Evolutionary conservation across 2,888 invertebrate species (phyloP).

Genomic region (Nephrotoma flavescens): DNA sequence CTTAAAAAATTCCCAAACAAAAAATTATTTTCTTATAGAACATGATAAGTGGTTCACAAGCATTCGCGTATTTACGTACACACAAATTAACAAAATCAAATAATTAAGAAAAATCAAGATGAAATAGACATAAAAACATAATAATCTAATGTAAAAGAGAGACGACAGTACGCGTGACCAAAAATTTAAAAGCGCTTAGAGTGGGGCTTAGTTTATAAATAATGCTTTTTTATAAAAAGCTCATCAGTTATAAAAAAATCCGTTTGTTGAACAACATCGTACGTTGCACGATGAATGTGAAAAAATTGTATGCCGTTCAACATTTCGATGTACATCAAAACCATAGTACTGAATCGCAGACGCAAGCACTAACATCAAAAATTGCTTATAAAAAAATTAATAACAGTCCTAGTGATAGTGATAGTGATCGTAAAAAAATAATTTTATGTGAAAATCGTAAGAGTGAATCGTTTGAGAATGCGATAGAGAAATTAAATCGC

Average conservation of each 20-base stretch:
- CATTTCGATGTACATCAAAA: background rate
- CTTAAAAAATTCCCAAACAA: no score
- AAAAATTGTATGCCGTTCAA: background rate
- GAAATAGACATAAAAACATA: background rate
- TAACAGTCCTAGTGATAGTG: background rate
- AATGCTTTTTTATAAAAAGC: background rate
- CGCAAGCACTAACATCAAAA: background rate
- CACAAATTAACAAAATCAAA: background rate
- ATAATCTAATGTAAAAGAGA: background rate
- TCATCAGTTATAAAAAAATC: background rate
- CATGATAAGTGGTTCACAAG: background rate
- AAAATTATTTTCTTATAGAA: no score
- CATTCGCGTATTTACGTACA: background rate
- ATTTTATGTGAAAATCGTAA: background rate
- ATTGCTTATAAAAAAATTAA: background rate
- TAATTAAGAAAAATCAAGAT: background rate
- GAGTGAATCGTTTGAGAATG: background rate
- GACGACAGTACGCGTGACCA: background rate
- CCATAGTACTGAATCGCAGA: background rate
- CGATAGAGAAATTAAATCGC: background rate
- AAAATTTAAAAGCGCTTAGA: background rate
- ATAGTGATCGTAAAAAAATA: background rate
- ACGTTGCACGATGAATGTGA: background rate
- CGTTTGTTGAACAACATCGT: background rate
- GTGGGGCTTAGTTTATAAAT: background rate